A percentile compares a stretch with the other conserved stretches of the same genome.
These are phyloP conservation scores for Cathartes aura DNA, from an alignment of 2,113 vertebrate species.

Conservation along the genomic window DNA sequence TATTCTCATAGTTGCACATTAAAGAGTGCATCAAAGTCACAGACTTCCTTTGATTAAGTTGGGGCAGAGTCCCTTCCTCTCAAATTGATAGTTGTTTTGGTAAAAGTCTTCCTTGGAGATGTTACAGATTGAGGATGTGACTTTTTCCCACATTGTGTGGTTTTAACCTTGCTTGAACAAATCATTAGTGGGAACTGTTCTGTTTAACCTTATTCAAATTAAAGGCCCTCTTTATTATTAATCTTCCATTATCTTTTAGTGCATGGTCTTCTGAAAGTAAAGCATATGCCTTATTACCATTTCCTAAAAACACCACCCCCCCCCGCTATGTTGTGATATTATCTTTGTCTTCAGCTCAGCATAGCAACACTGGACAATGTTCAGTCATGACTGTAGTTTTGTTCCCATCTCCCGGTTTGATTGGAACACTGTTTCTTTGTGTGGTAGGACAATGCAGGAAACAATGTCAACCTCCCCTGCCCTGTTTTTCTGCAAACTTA, in stretches of 20 bases:
- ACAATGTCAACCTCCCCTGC: background rate
- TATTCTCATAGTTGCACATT: background rate
- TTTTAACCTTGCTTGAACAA: background rate
- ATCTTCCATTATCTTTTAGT: background rate
- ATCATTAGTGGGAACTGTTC: background rate
- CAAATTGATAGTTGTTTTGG: background rate
- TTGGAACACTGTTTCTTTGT: conserved; percentile 6
- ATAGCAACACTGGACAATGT: background rate
- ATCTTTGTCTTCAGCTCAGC: background rate
- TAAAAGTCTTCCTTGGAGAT: background rate
- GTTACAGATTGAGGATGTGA: background rate
- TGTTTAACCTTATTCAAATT: background rate
- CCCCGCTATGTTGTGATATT: background rate
- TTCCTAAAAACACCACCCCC: background rate
- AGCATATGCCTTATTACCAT: background rate
- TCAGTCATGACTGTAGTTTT: background rate
- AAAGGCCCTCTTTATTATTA: background rate
- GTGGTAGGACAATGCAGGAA: background rate
- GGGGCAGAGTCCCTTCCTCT: background rate
- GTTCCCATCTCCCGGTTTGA: background rate
- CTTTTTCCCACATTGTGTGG: background rate
- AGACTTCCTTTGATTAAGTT: background rate
- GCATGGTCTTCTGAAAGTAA: background rate
- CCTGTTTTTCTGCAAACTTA: background rate
- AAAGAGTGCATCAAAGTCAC: conserved; percentile 16